Evolutionary conservation across 1,140 invertebrate species (phyloP).

Genomic region (Trissolcus basalis): DNA sequence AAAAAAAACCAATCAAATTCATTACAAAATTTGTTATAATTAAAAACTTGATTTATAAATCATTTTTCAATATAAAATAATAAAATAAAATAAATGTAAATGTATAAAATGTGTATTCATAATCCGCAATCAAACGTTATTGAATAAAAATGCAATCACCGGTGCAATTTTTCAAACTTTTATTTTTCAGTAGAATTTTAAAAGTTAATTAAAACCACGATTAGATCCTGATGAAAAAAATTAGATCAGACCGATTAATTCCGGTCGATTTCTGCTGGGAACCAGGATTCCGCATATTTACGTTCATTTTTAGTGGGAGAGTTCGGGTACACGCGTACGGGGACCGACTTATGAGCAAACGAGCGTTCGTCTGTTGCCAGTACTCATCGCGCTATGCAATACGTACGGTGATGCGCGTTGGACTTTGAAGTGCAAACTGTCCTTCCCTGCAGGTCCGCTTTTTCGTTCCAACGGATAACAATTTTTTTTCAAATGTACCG

Average conservation of each 20-base stretch:
- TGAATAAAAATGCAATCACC: too few relatives aligned
- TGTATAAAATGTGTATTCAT: too few relatives aligned
- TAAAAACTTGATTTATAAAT: too few relatives aligned
- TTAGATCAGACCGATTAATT: not conserved
- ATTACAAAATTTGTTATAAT: too few relatives aligned
- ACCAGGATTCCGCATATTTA: conserved; percentile 30
- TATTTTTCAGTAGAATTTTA: too few relatives aligned
- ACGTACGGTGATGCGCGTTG: conserved; percentile 31
- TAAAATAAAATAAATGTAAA: too few relatives aligned
- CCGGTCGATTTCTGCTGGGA: not conserved
- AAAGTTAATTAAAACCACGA: too few relatives aligned
- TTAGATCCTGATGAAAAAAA: not conserved
- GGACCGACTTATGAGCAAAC: conserved; percentile 46
- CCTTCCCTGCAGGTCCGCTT: not conserved
- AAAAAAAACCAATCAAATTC: too few relatives aligned
- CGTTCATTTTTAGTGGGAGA: conserved; percentile 43
- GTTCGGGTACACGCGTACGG: conserved; percentile 23
- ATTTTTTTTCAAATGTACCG: conserved; percentile 25
- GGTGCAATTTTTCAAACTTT: too few relatives aligned
- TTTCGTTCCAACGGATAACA: not conserved
- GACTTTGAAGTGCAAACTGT: conserved; percentile 31
- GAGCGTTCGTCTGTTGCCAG: conserved; percentile 44
- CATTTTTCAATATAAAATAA: too few relatives aligned
- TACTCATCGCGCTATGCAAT: conserved; percentile 46
- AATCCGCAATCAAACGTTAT: too few relatives aligned